These are phyloP conservation scores for Odobenus rosmarus DNA, from an alignment of 2,113 vertebrate genomes.

Conservation along the genomic window DNA sequence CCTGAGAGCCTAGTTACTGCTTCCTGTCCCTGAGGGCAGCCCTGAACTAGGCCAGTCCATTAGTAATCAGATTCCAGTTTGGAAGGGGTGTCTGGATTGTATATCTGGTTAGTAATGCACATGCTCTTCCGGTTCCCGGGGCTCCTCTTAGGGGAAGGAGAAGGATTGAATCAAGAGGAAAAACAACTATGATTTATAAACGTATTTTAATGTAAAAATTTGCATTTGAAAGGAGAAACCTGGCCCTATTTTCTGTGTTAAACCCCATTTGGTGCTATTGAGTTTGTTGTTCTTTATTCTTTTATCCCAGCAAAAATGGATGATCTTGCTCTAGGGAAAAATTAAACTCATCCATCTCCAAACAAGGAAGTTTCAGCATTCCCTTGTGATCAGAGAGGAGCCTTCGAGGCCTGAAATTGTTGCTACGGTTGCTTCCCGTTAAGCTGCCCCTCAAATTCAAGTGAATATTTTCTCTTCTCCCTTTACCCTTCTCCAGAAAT, in stretches of 20 bases:
- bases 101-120: slow-evolving; percentile 80
- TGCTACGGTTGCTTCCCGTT: neutral
- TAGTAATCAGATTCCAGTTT: slow-evolving; percentile 74
- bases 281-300: slow-evolving; percentile 80
- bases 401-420: slow-evolving; percentile 1
- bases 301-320: slow-evolving; percentile 63
- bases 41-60: slow-evolving; percentile 27
- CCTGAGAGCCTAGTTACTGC: slow-evolving; percentile 81
- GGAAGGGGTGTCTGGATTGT: slow-evolving; percentile 73
- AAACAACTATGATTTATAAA: slow-evolving; percentile 82
- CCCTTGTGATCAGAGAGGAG: neutral
- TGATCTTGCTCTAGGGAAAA: slow-evolving; percentile 55
- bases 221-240: slow-evolving; percentile 83
- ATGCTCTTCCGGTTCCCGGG: slow-evolving; percentile 73
- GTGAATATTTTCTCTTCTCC: slow-evolving; percentile 58
- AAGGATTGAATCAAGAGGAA: slow-evolving; percentile 77
- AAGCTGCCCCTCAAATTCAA: slow-evolving; percentile 54
- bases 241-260: slow-evolving; percentile 82
- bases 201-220: slow-evolving; percentile 84
- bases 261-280: slow-evolving; percentile 85
- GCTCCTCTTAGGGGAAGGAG: slow-evolving; percentile 75
- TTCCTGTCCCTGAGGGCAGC: slow-evolving; percentile 18
- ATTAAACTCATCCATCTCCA: slow-evolving; percentile 42
- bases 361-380: slow-evolving; percentile 22
- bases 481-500: slow-evolving; percentile 69